These are phyloP conservation scores for Heteromyza rotundicornis DNA, from an alignment of 2,888 invertebrate genomes.

Conservation along the genomic window DNA sequence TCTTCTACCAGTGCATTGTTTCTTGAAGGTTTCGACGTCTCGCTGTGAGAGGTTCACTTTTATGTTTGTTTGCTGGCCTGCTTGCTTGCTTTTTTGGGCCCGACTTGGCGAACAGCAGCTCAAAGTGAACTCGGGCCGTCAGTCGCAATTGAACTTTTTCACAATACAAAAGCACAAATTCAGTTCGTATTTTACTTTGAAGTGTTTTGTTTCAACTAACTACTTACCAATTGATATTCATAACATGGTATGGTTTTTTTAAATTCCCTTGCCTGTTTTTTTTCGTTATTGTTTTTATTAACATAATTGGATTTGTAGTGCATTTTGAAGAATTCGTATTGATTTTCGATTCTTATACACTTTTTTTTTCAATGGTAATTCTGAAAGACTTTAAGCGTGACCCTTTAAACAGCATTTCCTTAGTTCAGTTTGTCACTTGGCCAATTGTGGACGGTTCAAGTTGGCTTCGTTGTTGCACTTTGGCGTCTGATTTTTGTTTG, in stretches of 20 bases:
- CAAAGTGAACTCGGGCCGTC: constrained; percentile 13
- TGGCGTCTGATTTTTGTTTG: no score
- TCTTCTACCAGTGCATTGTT: neutral
- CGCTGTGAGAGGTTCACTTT: no score
- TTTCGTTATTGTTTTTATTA: constrained; percentile 2
- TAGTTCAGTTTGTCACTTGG: neutral
- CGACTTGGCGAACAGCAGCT: constrained; percentile 8
- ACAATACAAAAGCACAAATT: constrained; percentile 18
- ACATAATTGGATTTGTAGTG: constrained; percentile 48
- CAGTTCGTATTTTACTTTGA: neutral
- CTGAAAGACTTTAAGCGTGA: neutral
- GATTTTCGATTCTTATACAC: constrained; percentile 29
- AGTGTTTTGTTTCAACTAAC: neutral
- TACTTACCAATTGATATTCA: neutral
- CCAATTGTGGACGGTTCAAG: neutral
- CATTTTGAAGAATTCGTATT: constrained; percentile 20
- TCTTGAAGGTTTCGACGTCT: constrained; percentile 11
- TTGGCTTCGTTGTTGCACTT: no score
- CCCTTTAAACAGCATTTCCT: neutral
- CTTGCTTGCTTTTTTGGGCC: constrained; percentile 5
- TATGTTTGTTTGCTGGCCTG: neutral
- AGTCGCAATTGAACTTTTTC: constrained; percentile 29
- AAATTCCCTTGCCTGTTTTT: neutral
- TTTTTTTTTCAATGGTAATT: constrained; percentile 20
- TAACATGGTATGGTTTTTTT: neutral